Evolutionary conservation across 2,113 vertebrate genomes (phyloP).

Genomic region (Rhineura floridana): DNA sequence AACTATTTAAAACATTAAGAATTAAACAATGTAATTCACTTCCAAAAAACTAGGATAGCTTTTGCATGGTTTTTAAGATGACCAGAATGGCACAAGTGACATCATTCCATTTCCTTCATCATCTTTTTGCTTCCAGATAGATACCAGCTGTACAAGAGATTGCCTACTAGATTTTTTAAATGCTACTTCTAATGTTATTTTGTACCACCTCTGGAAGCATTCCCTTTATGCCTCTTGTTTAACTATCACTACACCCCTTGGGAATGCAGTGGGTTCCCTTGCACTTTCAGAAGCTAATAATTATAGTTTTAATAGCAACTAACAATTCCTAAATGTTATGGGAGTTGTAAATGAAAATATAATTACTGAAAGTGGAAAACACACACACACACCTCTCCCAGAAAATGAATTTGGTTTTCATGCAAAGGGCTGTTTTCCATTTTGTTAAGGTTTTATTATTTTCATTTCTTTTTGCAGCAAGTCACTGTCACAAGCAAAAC

Average conservation of each 20-base stretch:
- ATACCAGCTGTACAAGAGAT: background rate
- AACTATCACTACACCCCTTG: background rate
- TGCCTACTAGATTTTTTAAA: background rate
- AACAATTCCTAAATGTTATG: rapidly evolving
- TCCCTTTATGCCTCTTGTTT: constrained; percentile 1
- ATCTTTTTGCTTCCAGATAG: background rate
- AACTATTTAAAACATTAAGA: background rate
- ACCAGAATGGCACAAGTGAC: background rate
- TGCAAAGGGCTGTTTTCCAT: background rate
- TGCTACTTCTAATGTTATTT: background rate
- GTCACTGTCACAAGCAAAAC: background rate
- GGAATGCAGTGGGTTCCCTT: constrained; percentile 1
- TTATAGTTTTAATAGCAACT: rapidly evolving
- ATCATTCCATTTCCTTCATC: background rate
- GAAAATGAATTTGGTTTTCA: constrained; percentile 13
- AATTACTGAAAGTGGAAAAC: constrained; percentile 13
- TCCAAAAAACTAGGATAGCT: background rate
- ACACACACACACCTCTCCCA: background rate
- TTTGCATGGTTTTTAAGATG: background rate
- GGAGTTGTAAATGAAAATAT: constrained; percentile 21
- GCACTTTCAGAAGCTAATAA: rapidly evolving
- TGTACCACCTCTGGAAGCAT: background rate
- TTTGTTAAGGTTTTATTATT: background rate
- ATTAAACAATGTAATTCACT: background rate
- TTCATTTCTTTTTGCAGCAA: background rate